Evolutionary conservation across 2,888 invertebrate species (phyloP).

Genomic region (Lagria hirta): DNA sequence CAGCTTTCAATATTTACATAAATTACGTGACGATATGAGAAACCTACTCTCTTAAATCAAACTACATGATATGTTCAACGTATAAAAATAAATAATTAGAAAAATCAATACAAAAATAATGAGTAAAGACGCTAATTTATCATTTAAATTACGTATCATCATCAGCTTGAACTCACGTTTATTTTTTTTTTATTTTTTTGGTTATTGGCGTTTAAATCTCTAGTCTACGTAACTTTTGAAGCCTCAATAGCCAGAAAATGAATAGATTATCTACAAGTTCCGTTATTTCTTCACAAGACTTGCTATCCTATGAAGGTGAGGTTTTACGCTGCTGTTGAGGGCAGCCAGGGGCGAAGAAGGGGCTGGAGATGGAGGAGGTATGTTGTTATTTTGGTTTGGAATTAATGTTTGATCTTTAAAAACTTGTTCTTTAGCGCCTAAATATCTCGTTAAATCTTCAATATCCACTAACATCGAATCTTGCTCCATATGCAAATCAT

Average conservation of each 20-base stretch:
- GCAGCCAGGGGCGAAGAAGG: constrained; percentile 50
- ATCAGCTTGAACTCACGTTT: constrained; percentile 11
- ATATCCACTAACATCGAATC: constrained; percentile 97
- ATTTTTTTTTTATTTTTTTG: too few relatives aligned
- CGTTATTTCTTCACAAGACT: constrained; percentile 55
- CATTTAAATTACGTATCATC: constrained; percentile 23
- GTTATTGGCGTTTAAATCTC: too few relatives aligned
- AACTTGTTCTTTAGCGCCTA: constrained; percentile 60
- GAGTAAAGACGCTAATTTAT: constrained; percentile 8
- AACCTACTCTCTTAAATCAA: constrained; percentile 25
- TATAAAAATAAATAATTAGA: constrained; percentile 37
- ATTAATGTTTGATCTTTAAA: constrained; percentile 50
- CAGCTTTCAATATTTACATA: constrained; percentile 25
- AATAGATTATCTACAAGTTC: constrained; percentile 27
- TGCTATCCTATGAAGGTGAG: constrained; percentile 55
- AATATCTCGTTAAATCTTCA: constrained; percentile 88
- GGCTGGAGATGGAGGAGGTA: constrained; percentile 49
- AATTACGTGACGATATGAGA: constrained; percentile 23
- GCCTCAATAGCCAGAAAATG: constrained; percentile 22
- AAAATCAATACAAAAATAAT: constrained; percentile 25
- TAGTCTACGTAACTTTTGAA: constrained; percentile 18
- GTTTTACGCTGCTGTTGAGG: constrained; percentile 52
- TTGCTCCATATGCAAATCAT: constrained; percentile 96
- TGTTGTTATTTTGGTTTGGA: constrained; percentile 48
- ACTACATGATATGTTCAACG: constrained; percentile 38